These are phyloP conservation scores for Liodrosophila aerea DNA, from an alignment of 2,888 invertebrate species.

Conservation along the genomic window DNA sequence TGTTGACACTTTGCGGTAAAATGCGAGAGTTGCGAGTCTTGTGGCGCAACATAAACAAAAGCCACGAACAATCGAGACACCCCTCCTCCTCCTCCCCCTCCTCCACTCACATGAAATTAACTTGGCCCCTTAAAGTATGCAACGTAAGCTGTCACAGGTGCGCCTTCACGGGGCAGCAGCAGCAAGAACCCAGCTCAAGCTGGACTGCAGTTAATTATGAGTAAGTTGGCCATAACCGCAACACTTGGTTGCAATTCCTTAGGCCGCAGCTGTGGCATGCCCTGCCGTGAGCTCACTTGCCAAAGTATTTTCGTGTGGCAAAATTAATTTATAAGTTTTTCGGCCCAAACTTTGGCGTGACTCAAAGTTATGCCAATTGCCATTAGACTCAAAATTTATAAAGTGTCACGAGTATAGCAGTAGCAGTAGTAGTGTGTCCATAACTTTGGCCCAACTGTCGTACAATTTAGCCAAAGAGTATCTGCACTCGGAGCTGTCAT, in stretches of 20 bases:
- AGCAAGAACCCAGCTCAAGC: conserved; percentile 9
- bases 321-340: conserved; percentile 74
- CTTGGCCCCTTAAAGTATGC: conserved; percentile 46
- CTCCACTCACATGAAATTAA: conserved; percentile 60
- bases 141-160: conserved; percentile 55
- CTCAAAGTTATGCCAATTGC: conserved; percentile 47
- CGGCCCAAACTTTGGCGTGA: conserved; percentile 35
- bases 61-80: conserved; percentile 42
- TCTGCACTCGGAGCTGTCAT: conserved; percentile 27
- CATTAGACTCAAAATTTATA: conserved; percentile 46
- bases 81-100: no score
- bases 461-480: conserved; percentile 1
- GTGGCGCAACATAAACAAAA: conserved; percentile 73
- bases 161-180: conserved; percentile 5
- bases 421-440: no score
- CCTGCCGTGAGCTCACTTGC: conserved; percentile 37
- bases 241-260: conserved; percentile 64
- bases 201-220: conserved; percentile 69
- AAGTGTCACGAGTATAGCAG: no score
- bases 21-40: conserved; percentile 39
- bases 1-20: conserved; percentile 77
- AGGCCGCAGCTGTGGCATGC: conserved; percentile 67
- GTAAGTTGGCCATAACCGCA: conserved; percentile 61
- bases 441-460: background rate
- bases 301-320: conserved; percentile 64